Conservation (phyloP, 2,888 invertebrate species). For the Trachelus tabidus region DNA sequence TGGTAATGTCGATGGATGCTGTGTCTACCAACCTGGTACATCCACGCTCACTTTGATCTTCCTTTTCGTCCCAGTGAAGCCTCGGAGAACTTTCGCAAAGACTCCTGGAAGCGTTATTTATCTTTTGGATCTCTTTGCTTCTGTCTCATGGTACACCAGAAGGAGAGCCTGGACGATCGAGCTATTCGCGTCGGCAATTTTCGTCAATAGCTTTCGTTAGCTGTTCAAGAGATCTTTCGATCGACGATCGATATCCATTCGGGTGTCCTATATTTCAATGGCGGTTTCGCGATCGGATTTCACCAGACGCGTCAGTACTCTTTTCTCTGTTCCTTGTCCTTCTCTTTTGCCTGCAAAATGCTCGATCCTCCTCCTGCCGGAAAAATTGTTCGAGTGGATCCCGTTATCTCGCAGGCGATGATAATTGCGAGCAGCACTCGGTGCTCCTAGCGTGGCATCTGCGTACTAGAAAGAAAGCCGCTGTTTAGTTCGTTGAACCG, state of each 20-base stretch:
- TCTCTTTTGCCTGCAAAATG: not conserved
- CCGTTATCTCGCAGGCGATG: constrained; percentile 22
- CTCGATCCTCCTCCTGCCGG: not conserved
- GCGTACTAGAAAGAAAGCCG: constrained; percentile 41
- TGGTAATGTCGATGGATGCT: constrained; percentile 28
- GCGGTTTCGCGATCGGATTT: constrained; percentile 10
- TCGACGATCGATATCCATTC: not conserved
- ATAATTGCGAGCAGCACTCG: constrained; percentile 34
- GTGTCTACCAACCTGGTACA: constrained; percentile 45
- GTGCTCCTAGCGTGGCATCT: constrained; percentile 41
- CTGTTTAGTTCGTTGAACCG: constrained; percentile 63
- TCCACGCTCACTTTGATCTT: constrained; percentile 44
- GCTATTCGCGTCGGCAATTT: not conserved
- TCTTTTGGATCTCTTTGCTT: constrained; percentile 3
- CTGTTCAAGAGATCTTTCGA: not conserved
- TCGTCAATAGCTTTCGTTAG: no score
- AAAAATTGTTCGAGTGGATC: not conserved
- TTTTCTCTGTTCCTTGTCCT: not conserved
- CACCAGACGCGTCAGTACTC: not conserved
- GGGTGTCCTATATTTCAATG: constrained; percentile 8
- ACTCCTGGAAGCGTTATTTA: constrained; percentile 17
- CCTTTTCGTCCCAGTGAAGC: constrained; percentile 8
- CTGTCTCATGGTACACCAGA: not conserved
- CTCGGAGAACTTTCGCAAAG: constrained; percentile 6
- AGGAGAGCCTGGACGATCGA: constrained; percentile 19